Conservation (phyloP, 1,140 invertebrate genomes). For the Dendroctonus ponderosae region DNA sequence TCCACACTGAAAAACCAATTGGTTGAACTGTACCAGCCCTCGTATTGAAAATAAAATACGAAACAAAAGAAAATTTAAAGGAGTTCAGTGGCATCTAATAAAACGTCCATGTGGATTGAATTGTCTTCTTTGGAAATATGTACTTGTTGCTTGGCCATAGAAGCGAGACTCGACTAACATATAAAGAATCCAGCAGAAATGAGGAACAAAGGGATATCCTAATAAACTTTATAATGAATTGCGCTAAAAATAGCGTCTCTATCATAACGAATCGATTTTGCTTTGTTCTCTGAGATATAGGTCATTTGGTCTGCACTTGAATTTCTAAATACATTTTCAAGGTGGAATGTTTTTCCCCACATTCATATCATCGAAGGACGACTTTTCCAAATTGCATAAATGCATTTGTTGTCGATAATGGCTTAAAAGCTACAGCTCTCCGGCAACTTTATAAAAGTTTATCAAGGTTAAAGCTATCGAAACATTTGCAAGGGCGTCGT, state of each 20-base stretch:
- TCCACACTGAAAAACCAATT: neutral
- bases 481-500: slow-evolving; percentile 32
- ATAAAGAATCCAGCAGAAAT: slow-evolving; percentile 5
- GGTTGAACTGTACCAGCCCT: neutral
- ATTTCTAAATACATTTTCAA: slow-evolving; percentile 36
- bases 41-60: neutral
- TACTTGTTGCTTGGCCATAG: slow-evolving; percentile 24
- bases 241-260: slow-evolving; percentile 5
- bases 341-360: slow-evolving; percentile 21
- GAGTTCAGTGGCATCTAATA: slow-evolving; percentile 29
- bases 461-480: slow-evolving; percentile 29
- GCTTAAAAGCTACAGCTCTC: slow-evolving; percentile 23
- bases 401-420: slow-evolving; percentile 33
- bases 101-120: slow-evolving; percentile 30
- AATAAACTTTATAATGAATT: slow-evolving; percentile 16
- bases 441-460: slow-evolving; percentile 30
- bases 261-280: slow-evolving; percentile 33
- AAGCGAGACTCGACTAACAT: slow-evolving; percentile 6
- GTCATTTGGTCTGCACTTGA: slow-evolving; percentile 34
- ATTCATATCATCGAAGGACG: slow-evolving; percentile 16
- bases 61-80: neutral
- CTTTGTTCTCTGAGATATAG: slow-evolving; percentile 36
- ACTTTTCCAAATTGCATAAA: slow-evolving; percentile 33
- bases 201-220: slow-evolving; percentile 23
- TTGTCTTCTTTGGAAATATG: slow-evolving; percentile 14